These are phyloP conservation scores for Coleophora deauratella DNA, from an alignment of 2,888 invertebrate species.

Conservation along the genomic window DNA sequence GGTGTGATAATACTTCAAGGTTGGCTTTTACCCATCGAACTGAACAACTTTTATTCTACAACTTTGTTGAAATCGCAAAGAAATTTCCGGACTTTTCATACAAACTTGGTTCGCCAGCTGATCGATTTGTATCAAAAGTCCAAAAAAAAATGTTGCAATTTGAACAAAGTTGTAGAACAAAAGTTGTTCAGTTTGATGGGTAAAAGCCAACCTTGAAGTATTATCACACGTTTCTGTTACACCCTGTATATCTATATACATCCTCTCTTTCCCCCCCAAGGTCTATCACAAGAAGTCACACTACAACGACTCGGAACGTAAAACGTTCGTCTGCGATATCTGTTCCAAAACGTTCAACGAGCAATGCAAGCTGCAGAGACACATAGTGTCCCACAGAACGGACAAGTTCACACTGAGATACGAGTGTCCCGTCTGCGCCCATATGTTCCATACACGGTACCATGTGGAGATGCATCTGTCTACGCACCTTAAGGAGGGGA, in stretches of 20 bases:
- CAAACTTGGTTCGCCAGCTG: no score
- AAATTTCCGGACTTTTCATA: no score
- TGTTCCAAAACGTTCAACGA: slow-evolving; percentile 52
- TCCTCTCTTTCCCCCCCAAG: slow-evolving; percentile 22
- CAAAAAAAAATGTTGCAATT: no score
- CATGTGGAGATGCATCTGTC: slow-evolving; percentile 55
- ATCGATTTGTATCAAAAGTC: no score
- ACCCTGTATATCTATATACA: background rate
- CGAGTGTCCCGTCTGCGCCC: slow-evolving; percentile 66
- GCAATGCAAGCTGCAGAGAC: slow-evolving; percentile 46
- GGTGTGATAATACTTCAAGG: no score
- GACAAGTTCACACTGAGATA: slow-evolving; percentile 42
- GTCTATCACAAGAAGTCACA: slow-evolving; percentile 56
- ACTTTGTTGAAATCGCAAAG: no score
- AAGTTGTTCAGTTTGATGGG: no score
- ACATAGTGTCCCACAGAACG: slow-evolving; percentile 36
- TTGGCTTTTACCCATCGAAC: no score
- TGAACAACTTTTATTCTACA: no score
- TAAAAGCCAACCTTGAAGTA: no score
- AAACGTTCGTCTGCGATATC: slow-evolving; percentile 43
- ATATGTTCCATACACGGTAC: slow-evolving; percentile 62
- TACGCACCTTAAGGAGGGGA: slow-evolving; percentile 55
- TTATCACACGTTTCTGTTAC: no score
- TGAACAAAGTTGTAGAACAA: no score
- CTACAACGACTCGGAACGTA: slow-evolving; percentile 22